These are phyloP conservation scores for Steinernema carpocapsae DNA, from an alignment of 2,888 invertebrate genomes.

Conservation along the genomic window DNA sequence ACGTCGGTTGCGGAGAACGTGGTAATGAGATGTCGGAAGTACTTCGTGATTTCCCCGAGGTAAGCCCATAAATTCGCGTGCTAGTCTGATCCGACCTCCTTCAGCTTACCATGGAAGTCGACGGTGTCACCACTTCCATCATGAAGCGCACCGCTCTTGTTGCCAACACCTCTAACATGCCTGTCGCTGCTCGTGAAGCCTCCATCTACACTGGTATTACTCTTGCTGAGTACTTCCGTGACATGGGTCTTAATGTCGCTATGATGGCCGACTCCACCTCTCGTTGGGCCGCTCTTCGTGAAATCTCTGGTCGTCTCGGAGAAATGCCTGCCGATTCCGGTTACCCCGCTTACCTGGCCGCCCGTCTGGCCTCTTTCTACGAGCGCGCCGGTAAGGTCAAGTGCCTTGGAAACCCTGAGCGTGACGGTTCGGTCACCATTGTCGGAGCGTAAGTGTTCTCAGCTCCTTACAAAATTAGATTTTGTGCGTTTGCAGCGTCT, in stretches of 20 bases:
- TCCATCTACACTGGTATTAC: constrained; percentile 99
- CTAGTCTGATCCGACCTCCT: constrained; percentile 30
- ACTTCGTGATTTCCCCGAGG: constrained; percentile 95
- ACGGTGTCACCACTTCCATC: constrained; percentile 90
- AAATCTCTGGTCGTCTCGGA: constrained; percentile 97
- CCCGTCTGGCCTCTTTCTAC: constrained; percentile 97
- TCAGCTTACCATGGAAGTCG: constrained; percentile 88
- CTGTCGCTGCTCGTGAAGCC: constrained; percentile 98
- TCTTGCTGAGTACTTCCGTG: constrained; percentile 94
- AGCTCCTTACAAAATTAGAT: neutral
- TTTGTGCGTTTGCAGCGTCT: constrained; percentile 73
- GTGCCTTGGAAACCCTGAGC: constrained; percentile 81
- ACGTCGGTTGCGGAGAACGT: constrained; percentile 99
- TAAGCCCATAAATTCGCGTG: constrained; percentile 40
- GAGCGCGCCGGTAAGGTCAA: constrained; percentile 97
- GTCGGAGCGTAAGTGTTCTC: constrained; percentile 81
- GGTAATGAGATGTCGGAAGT: constrained; percentile 99
- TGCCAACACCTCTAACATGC: constrained; percentile 99
- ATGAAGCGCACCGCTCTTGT: constrained; percentile 99
- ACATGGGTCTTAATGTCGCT: constrained; percentile 98
- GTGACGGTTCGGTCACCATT: constrained; percentile 98
- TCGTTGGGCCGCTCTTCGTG: constrained; percentile 98
- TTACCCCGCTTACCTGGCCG: constrained; percentile 98
- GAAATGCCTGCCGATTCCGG: constrained; percentile 99
- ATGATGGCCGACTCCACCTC: constrained; percentile 99